These are phyloP conservation scores for Calephelis virginiensis DNA, from an alignment of 1,140 invertebrate genomes.

Conservation along the genomic window DNA sequence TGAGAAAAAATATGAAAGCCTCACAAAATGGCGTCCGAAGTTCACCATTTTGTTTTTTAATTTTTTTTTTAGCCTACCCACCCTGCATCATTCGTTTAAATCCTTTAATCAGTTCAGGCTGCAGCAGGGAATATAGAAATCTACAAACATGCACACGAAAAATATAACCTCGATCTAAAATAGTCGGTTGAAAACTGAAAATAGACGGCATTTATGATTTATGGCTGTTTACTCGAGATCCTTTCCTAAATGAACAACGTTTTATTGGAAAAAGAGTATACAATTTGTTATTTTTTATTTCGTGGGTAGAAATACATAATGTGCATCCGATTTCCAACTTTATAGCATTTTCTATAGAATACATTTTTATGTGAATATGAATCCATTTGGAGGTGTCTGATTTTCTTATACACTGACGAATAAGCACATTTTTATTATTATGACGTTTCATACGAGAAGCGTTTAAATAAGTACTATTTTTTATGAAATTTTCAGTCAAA, in stretches of 20 bases:
- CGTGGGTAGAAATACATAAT: neutral
- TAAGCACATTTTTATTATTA: slow-evolving; percentile 17
- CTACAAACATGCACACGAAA: too few relatives aligned
- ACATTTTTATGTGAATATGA: neutral
- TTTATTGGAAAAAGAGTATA: slow-evolving; percentile 15
- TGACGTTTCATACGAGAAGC: neutral
- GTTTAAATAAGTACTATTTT: neutral
- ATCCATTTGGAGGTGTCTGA: slow-evolving; percentile 10
- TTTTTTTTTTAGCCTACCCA: too few relatives aligned
- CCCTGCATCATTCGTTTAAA: too few relatives aligned
- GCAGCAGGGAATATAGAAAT: too few relatives aligned
- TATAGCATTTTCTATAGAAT: neutral
- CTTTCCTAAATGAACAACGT: slow-evolving; percentile 13
- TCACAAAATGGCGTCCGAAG: too few relatives aligned
- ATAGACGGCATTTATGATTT: slow-evolving; percentile 10
- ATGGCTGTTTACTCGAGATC: slow-evolving; percentile 12
- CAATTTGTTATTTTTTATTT: slow-evolving; percentile 18
- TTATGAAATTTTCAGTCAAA: too few relatives aligned
- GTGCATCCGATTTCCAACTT: neutral
- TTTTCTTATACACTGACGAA: slow-evolving; percentile 17
- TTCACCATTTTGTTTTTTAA: too few relatives aligned
- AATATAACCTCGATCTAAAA: too few relatives aligned
- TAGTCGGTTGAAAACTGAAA: neutral
- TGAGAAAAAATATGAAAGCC: too few relatives aligned
- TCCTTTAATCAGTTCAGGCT: too few relatives aligned